Conservation (phyloP, 64 coral and sea anemone species). For the Porites australiensis region DNA sequence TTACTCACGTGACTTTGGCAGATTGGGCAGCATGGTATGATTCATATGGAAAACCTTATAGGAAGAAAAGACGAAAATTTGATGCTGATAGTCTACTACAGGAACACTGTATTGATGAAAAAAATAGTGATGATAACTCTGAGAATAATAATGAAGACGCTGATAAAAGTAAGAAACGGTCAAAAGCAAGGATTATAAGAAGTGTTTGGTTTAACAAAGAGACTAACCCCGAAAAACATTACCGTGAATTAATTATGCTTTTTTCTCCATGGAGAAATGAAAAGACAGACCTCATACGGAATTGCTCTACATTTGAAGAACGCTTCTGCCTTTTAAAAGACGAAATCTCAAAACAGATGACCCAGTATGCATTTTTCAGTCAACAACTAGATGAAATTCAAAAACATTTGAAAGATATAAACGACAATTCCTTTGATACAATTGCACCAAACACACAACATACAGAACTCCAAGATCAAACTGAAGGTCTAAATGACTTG, state of each 20-base stretch:
- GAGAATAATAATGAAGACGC: too few species aligned
- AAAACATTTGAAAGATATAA: too few species aligned
- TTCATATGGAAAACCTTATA: background rate
- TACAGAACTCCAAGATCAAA: slow-evolving; percentile 25
- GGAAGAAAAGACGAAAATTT: background rate
- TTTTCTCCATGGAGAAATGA: slow-evolving; percentile 25
- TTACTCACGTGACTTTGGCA: slow-evolving; percentile 27
- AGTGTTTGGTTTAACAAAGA: too few species aligned
- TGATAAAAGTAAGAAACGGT: too few species aligned
- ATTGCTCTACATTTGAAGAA: slow-evolving; percentile 17
- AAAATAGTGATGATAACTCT: too few species aligned
- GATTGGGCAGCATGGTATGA: slow-evolving; percentile 58
- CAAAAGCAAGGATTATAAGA: too few species aligned
- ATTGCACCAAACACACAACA: slow-evolving; percentile 44
- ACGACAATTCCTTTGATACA: background rate
- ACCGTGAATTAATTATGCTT: slow-evolving; percentile 2
- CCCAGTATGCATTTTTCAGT: slow-evolving; percentile 12
- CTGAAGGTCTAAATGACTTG: slow-evolving; percentile 17
- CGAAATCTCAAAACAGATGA: slow-evolving; percentile 2
- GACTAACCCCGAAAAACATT: too few species aligned
- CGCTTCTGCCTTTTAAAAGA: background rate
- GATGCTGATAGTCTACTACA: slow-evolving; percentile 8
- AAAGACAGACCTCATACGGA: background rate
- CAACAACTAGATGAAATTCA: slow-evolving; percentile 13
- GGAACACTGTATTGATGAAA: background rate